Conservation (phyloP, 2,888 invertebrate species). For the Atherix ibis region DNA sequence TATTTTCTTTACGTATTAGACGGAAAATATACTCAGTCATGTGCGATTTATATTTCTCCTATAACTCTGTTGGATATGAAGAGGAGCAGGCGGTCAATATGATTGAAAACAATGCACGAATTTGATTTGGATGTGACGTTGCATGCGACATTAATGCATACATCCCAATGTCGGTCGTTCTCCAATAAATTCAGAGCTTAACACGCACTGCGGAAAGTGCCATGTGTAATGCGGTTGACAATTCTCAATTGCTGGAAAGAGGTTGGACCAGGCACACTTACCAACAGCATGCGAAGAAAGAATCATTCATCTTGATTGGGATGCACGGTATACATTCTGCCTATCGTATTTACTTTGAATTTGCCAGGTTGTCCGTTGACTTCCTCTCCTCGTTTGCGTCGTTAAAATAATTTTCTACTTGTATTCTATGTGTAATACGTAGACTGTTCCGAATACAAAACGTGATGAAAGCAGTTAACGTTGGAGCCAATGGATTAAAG, state of each 20-base stretch:
- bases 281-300: neutral
- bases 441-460: conserved; percentile 19
- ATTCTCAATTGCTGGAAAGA: neutral
- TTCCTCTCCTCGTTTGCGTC: neutral
- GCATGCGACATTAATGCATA: no score
- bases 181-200: neutral
- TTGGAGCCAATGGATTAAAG: conserved; percentile 10
- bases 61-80: conserved; percentile 10
- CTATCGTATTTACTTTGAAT: neutral
- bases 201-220: neutral
- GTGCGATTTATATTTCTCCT: conserved; percentile 11
- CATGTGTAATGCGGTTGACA: neutral
- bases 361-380: neutral
- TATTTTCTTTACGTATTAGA: neutral
- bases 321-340: neutral
- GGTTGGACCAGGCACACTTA: neutral
- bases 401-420: neutral
- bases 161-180: neutral
- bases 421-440: conserved; percentile 18
- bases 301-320: neutral
- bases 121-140: no score
- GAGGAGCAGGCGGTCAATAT: conserved; percentile 9
- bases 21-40: conserved; percentile 9
- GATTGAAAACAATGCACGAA: no score
- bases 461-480: conserved; percentile 18